These are phyloP conservation scores for Synanthedon myopaeformis DNA, from an alignment of 2,888 invertebrate genomes.

Conservation along the genomic window DNA sequence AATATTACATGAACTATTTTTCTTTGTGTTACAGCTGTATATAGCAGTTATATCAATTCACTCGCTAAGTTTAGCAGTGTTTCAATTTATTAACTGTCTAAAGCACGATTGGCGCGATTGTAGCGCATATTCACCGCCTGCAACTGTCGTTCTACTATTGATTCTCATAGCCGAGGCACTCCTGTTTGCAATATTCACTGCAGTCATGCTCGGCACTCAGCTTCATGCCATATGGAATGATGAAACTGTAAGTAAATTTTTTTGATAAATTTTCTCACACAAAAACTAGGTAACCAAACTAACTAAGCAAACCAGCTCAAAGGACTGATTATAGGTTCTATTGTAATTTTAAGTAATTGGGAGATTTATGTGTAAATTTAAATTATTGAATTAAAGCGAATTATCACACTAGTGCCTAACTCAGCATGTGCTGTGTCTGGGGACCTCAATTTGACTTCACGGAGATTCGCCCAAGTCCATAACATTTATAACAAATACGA, in stretches of 20 bases:
- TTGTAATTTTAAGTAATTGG: too few relatives aligned
- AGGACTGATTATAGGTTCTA: too few relatives aligned
- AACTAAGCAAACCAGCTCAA: too few relatives aligned
- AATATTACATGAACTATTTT: not conserved
- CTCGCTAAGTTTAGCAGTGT: slow-evolving; percentile 89
- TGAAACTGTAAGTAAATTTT: slow-evolving; percentile 80
- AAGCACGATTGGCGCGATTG: slow-evolving; percentile 96
- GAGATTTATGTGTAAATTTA: too few relatives aligned
- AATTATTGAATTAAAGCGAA: too few relatives aligned
- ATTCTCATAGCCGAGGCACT: slow-evolving; percentile 95
- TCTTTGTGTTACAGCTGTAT: slow-evolving; percentile 81
- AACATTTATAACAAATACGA: too few relatives aligned
- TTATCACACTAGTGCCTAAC: too few relatives aligned
- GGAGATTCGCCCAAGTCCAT: not conserved
- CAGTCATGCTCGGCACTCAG: slow-evolving; percentile 97
- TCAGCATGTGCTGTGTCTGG: too few relatives aligned
- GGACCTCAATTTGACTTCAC: not conserved
- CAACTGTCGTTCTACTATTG: slow-evolving; percentile 91
- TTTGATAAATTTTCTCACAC: too few relatives aligned
- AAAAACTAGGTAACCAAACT: too few relatives aligned
- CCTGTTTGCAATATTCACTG: slow-evolving; percentile 96
- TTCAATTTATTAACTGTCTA: slow-evolving; percentile 95
- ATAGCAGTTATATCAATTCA: slow-evolving; percentile 97
- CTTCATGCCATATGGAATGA: slow-evolving; percentile 98
- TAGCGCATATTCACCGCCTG: slow-evolving; percentile 92